These are phyloP conservation scores for Trachurus trachurus DNA, from an alignment of 2,797 vertebrate genomes.

Conservation along the genomic window DNA sequence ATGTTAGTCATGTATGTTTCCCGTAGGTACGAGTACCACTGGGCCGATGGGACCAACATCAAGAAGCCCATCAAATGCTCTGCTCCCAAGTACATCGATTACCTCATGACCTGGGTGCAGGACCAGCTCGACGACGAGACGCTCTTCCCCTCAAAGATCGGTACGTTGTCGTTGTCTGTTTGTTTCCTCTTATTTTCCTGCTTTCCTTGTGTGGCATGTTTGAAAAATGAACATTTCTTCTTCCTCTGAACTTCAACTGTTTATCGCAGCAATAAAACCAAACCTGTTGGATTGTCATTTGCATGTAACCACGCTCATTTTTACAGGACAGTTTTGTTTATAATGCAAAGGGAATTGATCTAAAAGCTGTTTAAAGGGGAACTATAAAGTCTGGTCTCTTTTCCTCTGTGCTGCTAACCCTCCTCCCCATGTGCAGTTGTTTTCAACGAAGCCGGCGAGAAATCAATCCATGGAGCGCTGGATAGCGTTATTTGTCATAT, in stretches of 20 bases:
- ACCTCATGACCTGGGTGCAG: constrained; percentile 99
- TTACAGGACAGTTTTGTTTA: not conserved
- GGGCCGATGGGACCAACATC: constrained; percentile 97
- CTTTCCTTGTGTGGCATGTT: too few relatives aligned
- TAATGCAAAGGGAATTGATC: not conserved
- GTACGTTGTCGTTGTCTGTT: constrained; percentile 44
- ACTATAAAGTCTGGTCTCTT: too few relatives aligned
- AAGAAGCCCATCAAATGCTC: constrained; percentile 98
- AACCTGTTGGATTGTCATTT: not conserved
- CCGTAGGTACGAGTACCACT: constrained; percentile 95
- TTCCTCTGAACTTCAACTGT: not conserved
- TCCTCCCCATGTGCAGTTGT: too few relatives aligned
- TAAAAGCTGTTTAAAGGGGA: too few relatives aligned
- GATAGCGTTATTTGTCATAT: too few relatives aligned
- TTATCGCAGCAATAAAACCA: not conserved
- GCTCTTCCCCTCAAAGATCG: constrained; percentile 97
- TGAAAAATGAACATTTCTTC: not conserved
- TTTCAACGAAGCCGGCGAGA: too few relatives aligned
- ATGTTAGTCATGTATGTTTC: constrained; percentile 4
- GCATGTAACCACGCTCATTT: not conserved
- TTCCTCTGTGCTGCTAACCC: too few relatives aligned
- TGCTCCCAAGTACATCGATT: constrained; percentile 97
- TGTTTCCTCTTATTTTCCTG: too few relatives aligned
- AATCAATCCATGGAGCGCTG: too few relatives aligned
- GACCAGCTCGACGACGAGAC: constrained; percentile 98